Evolutionary conservation across 2,113 vertebrate species (phyloP), one percentile per base, ranked within the genome.

Genomic region (Ovis canadensis): DNA sequence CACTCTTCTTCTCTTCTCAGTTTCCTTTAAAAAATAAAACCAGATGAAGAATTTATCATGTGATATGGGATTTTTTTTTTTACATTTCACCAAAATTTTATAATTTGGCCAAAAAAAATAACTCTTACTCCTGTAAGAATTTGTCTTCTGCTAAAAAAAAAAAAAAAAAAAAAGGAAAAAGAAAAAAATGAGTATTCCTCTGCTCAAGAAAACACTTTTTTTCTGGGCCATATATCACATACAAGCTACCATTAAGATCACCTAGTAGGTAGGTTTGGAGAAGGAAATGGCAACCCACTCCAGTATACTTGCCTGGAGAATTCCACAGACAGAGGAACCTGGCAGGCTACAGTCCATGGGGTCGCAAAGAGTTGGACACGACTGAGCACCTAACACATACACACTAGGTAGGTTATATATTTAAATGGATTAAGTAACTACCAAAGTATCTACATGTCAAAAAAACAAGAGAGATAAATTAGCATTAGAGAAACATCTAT

Each of bases 1-100:
- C 94, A 98, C 60, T 98, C 99, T 98, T 97, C 99, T 99, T 94
- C 99, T 99, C 98, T 99, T 99, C 96, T 99, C 99, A 60, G 96
- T 43, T 98, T 99, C 99, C 99, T 99, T 87, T 95, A 8, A 25
- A 33, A 45, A 50, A 86, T 87, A 86, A 88, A 77, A 83, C 31
- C 25, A 94, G 83, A 33, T 52, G 31, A 96, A 94, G 84, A 67
- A 19, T 57, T 62, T 74, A 89, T 64, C 77, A 93, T 87, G 71
- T 92, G 40, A 92, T 87, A 15, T 91, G 23, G 21, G 52, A 48
- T 93, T 96, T 96, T 82, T 96, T 97, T 77, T 27, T 90, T 74
- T 90, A 48, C 17, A 80, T 92, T 64, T 96, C 81, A 94, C 4
- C 92, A 19, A 91, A 91, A 91, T 40, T 94, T 84, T 60, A 55